Evolutionary conservation across 37 sponge, comb jelly and placozoan species (phyloP).

Genomic region (Cladorhizidae sp.): DNA sequence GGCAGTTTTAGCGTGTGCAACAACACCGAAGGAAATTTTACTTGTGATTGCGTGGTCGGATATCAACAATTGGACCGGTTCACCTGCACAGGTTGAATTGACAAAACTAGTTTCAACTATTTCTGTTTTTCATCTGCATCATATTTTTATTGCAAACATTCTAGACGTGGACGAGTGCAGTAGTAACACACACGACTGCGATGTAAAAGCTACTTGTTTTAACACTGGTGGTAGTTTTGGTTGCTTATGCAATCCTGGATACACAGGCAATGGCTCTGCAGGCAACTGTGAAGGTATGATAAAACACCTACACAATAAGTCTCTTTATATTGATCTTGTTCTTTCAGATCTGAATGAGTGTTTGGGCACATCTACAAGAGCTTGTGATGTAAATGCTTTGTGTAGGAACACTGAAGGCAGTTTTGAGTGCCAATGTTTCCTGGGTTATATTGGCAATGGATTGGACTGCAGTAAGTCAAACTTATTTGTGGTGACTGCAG

Average conservation of each 20-base stretch:
- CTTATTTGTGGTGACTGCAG: no score
- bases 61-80: background rate
- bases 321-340: background rate
- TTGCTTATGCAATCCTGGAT: conserved; percentile 48
- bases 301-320: background rate
- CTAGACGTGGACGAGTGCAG: conserved; percentile 45
- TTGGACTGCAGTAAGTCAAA: conserved; percentile 19
- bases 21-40: conserved; percentile 22
- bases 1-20: background rate
- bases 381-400: background rate
- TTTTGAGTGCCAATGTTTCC: conserved; percentile 27
- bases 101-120: background rate
- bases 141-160: background rate
- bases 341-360: conserved; percentile 32
- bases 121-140: background rate
- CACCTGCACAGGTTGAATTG: conserved; percentile 1
- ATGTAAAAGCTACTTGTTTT: conserved; percentile 30
- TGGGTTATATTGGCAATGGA: conserved; percentile 40
- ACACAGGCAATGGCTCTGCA: conserved; percentile 16
- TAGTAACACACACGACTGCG: background rate
- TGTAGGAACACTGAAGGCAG: conserved; percentile 48
- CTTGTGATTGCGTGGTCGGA: conserved; percentile 13
- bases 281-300: background rate
- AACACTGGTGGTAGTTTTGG: conserved; percentile 48
- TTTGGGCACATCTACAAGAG: background rate